phyloP scores from a whole-genome alignment of 2,888 invertebrate species.

The Biston betularia region DNA sequence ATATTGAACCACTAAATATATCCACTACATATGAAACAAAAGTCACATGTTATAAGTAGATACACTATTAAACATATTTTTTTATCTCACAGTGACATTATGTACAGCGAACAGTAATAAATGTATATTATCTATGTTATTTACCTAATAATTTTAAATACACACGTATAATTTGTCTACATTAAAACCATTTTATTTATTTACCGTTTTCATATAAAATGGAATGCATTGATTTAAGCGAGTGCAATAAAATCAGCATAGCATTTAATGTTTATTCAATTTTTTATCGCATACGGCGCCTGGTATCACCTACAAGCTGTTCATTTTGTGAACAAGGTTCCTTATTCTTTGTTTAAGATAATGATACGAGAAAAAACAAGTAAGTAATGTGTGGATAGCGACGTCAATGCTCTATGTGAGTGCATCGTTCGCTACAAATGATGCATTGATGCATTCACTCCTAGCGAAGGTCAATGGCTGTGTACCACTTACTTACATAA shows the following conservation, averaged over 20 bases:
- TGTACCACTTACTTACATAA: constrained; percentile 71
- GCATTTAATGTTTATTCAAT: constrained; percentile 37
- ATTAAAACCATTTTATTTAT: not conserved
- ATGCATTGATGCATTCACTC: constrained; percentile 77
- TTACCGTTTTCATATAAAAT: not conserved
- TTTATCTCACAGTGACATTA: no score
- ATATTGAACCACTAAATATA: not conserved
- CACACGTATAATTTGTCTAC: constrained; percentile 1
- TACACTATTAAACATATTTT: no score
- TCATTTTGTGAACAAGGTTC: constrained; percentile 50
- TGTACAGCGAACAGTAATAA: no score
- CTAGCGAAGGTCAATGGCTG: constrained; percentile 78
- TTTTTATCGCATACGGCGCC: constrained; percentile 42
- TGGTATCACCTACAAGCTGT: constrained; percentile 47
- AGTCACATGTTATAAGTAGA: not conserved
- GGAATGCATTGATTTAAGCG: constrained; percentile 7
- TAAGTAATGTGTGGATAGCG: constrained; percentile 74
- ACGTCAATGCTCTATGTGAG: constrained; percentile 44
- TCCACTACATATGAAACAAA: not conserved
- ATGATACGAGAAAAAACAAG: constrained; percentile 68
- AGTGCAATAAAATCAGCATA: constrained; percentile 44
- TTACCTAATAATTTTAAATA: no score
- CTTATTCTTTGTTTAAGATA: constrained; percentile 69
- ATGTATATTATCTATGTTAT: no score
- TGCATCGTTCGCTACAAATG: constrained; percentile 76